A percentile compares a stretch with the other conserved stretches of the same genome.
Conservation (phyloP, 2,113 vertebrate genomes). For the Anguilla japonica region DNA sequence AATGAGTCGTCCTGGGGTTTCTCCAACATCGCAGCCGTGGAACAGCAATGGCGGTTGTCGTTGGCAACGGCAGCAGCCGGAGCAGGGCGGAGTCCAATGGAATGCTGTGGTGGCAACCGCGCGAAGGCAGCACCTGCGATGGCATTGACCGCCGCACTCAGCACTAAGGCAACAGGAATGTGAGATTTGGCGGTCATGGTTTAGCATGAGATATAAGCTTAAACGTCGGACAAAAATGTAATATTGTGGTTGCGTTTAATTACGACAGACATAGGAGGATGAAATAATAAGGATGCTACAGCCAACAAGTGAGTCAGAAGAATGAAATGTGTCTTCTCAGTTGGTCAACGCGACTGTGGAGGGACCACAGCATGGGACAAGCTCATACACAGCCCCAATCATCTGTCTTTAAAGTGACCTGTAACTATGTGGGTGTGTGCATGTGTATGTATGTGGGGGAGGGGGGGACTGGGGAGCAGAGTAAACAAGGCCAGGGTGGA, state of each 20-base stretch:
- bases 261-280: constrained; percentile 23
- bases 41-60: background rate
- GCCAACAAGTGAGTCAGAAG: constrained; percentile 23
- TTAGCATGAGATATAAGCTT: background rate
- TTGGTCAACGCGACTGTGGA: constrained; percentile 51
- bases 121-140: background rate
- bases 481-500: background rate
- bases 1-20: background rate
- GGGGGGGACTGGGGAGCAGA: no score
- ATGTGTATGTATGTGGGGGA: background rate
- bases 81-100: background rate
- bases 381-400: constrained; percentile 52
- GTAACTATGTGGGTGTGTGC: background rate
- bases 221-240: background rate
- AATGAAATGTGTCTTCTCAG: constrained; percentile 55
- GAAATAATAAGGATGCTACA: background rate
- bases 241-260: background rate
- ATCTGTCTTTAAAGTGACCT: constrained; percentile 40
- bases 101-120: constrained; percentile 8
- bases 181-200: background rate
- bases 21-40: background rate
- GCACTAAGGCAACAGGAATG: background rate
- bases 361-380: constrained; percentile 46
- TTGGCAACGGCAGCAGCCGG: background rate
- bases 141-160: background rate